Evolutionary conservation across 2,113 vertebrate species (phyloP).

Genomic region (Lathamus discolor): DNA sequence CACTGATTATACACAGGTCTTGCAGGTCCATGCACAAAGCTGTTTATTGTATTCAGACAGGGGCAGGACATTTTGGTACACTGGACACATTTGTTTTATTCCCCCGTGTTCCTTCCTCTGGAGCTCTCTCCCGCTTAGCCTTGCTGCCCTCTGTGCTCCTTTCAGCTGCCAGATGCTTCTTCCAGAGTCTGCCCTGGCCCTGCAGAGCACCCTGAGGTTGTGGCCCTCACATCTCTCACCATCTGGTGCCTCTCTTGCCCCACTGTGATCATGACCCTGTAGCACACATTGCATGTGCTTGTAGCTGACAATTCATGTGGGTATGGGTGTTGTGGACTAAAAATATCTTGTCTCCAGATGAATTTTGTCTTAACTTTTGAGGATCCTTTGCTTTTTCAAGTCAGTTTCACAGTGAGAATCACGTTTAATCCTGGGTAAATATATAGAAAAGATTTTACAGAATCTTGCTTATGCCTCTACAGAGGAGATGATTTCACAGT

Average conservation of each 20-base stretch:
- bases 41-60: neutral
- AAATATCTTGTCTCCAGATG: neutral
- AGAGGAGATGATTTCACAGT: neutral
- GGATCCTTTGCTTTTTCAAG: neutral
- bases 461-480: neutral
- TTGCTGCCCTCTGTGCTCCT: neutral
- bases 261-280: neutral
- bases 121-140: neutral
- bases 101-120: neutral
- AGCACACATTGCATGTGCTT: neutral
- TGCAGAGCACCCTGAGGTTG: neutral
- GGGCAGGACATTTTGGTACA: neutral
- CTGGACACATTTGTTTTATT: neutral
- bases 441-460: neutral
- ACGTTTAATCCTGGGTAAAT: conserved; percentile 17
- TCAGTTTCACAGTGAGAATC: neutral
- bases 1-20: neutral
- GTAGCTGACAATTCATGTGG: neutral
- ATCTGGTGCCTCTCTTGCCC: conserved; percentile 26
- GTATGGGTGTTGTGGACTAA: neutral
- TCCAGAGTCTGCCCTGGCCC: neutral
- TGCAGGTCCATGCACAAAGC: neutral
- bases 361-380: neutral
- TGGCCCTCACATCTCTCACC: conserved; percentile 34
- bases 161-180: conserved; percentile 25